Evolutionary conservation across 2,113 vertebrate species (phyloP), one percentile per base, ranked within the genome.

Genomic region (Dunckerocampus dactyliophorus): DNA sequence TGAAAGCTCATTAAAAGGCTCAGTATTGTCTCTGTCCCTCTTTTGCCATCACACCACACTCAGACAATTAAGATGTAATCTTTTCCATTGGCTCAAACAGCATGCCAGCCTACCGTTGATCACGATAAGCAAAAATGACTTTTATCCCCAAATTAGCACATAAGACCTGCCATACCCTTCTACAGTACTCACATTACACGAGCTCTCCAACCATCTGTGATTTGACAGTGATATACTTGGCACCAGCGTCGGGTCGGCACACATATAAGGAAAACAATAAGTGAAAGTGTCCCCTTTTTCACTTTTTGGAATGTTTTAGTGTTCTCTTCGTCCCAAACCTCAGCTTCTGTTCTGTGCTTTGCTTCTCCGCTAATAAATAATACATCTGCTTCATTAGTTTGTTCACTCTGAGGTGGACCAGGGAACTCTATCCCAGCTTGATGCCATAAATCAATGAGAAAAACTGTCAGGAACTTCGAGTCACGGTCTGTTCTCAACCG

Each of bases 351-450:
- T 76, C 72, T 47, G 55, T 51, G 62, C 69, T 64, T 73, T 53
- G 66, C 62, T 54, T 66, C 80, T 81, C 69, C 75, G 82, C 71
- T 79, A 85, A 87, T 86, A 84, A 87, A 88, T 87, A 87, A 87
- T 86, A 76, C 81, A 87, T 82, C 71, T 80, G 79, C 70, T 81
- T 85, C 84, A 85, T 84, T 82, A 84, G 82, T 77, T 82, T 80
- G 76, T 71, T 80, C 81, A 71, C 60, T 79, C 55, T 4, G 52
- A 79, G 76, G 67, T 82, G 80, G 79, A 82, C 77, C 2, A 65
- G 76, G 67, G 71, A 83, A 77, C 80, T 81, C 75, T 66, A 65
- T 65, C 75, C 81, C 83, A 79, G 82, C 76, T 77, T 71, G 47
- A 37, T 80, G 73, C 80, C 75, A 75, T 87, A 82, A 86, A 87